A percentile compares a stretch with the other conserved stretches of the same genome.
phyloP scores from a whole-genome alignment of 2,888 invertebrate genomes.

The Meta bourneti region DNA sequence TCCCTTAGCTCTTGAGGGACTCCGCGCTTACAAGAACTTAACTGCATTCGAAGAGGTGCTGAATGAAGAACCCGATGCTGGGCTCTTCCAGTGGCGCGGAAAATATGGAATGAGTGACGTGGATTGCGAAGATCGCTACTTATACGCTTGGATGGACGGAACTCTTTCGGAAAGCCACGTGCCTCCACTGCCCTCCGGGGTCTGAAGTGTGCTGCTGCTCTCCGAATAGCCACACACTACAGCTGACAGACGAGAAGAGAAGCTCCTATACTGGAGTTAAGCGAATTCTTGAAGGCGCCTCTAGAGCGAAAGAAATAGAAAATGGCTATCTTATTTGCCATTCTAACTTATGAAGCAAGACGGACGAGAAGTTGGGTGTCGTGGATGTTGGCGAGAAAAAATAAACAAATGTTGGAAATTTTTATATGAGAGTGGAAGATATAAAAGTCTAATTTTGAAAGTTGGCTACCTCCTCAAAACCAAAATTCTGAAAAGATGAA shows the following conservation, averaged over 20 bases:
- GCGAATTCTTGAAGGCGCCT: no score
- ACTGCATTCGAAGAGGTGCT: no score
- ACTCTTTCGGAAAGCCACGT: slow-evolving; percentile 33
- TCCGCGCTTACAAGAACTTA: no score
- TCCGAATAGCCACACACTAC: slow-evolving; percentile 8
- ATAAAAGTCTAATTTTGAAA: no score
- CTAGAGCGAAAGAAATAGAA: neutral
- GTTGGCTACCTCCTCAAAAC: no score
- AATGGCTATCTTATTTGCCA: neutral
- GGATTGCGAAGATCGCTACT: slow-evolving; percentile 49
- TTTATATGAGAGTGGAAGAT: no score
- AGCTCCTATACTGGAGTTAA: no score
- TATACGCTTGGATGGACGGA: slow-evolving; percentile 53
- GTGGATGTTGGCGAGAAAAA: neutral
- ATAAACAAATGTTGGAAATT: no score
- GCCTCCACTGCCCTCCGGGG: neutral
- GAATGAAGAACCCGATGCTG: no score
- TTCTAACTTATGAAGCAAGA: neutral
- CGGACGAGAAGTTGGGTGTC: neutral
- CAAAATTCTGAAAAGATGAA: no score
- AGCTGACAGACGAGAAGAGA: slow-evolving; percentile 1
- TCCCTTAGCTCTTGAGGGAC: no score
- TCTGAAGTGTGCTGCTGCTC: neutral
- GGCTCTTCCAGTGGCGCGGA: slow-evolving; percentile 33
- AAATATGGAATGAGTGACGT: slow-evolving; percentile 51